Percentiles rank a stretch among this genome's conserved stretches.
Evolutionary conservation across 2,797 vertebrate genomes (phyloP).

Genomic region (Rhyacichthys aspro): DNA sequence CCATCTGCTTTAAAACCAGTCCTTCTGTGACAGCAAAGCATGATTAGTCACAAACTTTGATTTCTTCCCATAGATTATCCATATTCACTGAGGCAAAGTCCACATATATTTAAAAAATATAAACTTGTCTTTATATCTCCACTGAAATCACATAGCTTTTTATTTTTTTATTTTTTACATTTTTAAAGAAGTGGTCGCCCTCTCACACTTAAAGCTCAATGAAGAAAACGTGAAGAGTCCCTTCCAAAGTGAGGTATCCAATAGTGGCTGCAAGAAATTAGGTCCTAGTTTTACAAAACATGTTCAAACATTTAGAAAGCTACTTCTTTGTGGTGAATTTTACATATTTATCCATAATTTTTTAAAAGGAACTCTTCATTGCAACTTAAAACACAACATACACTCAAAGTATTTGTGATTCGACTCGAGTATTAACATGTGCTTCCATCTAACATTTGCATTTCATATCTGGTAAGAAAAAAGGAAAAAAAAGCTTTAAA

Average conservation of each 20-base stretch:
- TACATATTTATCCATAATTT: constrained; percentile 4
- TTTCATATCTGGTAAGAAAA: constrained; percentile 5
- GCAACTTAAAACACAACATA: constrained; percentile 50
- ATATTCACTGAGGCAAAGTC: constrained; percentile 50
- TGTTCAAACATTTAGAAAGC: constrained; percentile 6
- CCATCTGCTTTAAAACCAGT: constrained; percentile 7
- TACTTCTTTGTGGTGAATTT: neutral
- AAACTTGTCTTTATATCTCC: constrained; percentile 53
- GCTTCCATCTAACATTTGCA: constrained; percentile 49
- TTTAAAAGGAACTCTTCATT: constrained; percentile 48
- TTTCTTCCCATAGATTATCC: constrained; percentile 15
- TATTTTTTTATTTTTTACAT: constrained; percentile 32
- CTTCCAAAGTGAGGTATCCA: constrained; percentile 43
- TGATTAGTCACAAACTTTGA: constrained; percentile 37
- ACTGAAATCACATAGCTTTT: constrained; percentile 35
- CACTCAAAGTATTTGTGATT: constrained; percentile 40
- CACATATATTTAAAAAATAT: constrained; percentile 71
- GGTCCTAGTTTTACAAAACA: constrained; percentile 30
- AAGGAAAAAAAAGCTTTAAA: constrained; percentile 38
- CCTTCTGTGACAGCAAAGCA: constrained; percentile 5
- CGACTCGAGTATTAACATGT: constrained; percentile 31
- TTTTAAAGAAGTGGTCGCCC: constrained; percentile 24
- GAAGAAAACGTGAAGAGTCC: constrained; percentile 47
- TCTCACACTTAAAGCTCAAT: constrained; percentile 58
- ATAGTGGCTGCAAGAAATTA: constrained; percentile 10